phyloP scores from a whole-genome alignment of 1,140 invertebrate genomes.

The Gryllus bimaculatus region DNA sequence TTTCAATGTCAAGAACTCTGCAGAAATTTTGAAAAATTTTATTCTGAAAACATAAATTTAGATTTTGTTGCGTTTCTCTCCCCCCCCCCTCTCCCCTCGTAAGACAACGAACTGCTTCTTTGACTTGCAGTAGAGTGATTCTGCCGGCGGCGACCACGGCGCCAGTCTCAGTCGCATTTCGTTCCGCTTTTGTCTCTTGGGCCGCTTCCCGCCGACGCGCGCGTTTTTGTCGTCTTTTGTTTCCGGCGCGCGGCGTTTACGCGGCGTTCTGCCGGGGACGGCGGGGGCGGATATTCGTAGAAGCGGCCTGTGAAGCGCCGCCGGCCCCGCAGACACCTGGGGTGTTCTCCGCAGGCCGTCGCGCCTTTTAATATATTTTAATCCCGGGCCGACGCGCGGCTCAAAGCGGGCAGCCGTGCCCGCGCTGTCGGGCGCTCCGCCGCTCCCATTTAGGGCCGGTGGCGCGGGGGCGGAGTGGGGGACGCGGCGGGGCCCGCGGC shows the following conservation, averaged over 20 bases:
- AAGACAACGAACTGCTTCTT: too few species aligned
- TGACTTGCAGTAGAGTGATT: not conserved
- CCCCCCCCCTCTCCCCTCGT: too few species aligned
- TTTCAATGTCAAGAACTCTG: too few species aligned
- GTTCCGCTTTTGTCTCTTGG: not conserved
- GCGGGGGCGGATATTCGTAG: not conserved
- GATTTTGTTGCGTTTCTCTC: too few species aligned
- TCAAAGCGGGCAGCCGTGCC: not conserved
- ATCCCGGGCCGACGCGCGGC: not conserved
- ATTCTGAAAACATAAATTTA: too few species aligned
- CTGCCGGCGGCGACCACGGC: not conserved
- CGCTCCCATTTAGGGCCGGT: not conserved
- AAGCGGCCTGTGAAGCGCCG: not conserved
- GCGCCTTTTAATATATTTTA: not conserved
- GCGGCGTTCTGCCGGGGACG: not conserved
- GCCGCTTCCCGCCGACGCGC: not conserved
- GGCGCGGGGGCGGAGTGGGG: too few species aligned
- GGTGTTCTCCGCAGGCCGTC: not conserved
- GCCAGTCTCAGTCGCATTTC: not conserved
- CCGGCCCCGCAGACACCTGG: not conserved
- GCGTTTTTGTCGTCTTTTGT: conserved; percentile 1
- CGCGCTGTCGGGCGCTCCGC: not conserved
- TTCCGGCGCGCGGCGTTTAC: not conserved
- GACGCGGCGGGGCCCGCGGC: too few species aligned
- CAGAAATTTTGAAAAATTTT: too few species aligned